phyloP scores from a whole-genome alignment of 2,113 vertebrate genomes.

The Menidia beryllina region DNA sequence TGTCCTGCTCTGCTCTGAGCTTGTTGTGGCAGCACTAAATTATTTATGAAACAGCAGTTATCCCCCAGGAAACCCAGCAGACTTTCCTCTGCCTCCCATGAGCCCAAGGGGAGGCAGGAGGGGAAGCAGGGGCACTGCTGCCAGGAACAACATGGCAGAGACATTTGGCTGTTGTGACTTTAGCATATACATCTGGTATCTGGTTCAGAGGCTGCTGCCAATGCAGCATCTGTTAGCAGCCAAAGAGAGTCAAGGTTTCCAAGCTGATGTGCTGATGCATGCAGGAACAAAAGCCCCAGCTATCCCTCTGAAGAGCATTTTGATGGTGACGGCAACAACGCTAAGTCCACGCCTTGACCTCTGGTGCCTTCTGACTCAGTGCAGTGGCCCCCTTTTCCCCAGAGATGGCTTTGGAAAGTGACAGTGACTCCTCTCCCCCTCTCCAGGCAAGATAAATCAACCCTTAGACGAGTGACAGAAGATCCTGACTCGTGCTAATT shows the following conservation, averaged over 20 bases:
- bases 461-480: constrained; percentile 54
- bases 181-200: constrained; percentile 19
- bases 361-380: constrained; percentile 30
- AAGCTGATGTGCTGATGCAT: constrained; percentile 39
- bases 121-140: constrained; percentile 43
- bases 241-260: constrained; percentile 33
- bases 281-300: constrained; percentile 38
- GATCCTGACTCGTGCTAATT: constrained; percentile 37
- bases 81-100: constrained; percentile 46
- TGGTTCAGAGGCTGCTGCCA: constrained; percentile 47
- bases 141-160: constrained; percentile 58
- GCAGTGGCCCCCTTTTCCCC: constrained; percentile 4
- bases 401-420: constrained; percentile 35
- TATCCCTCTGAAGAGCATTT: constrained; percentile 46
- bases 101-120: constrained; percentile 42
- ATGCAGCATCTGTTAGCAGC: constrained; percentile 12
- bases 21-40: constrained; percentile 63
- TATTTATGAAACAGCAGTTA: constrained; percentile 70
- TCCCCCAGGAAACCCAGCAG: constrained; percentile 59
- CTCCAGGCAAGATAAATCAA: constrained; percentile 58
- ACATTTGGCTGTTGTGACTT: constrained; percentile 38
- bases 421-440: constrained; percentile 45
- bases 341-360: constrained; percentile 43
- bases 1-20: constrained; percentile 56
- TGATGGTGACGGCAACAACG: constrained; percentile 28